Percentiles rank a stretch among this genome's conserved stretches.
Evolutionary conservation across 1,140 invertebrate species (phyloP).

Genomic region (Eumaeus atala): DNA sequence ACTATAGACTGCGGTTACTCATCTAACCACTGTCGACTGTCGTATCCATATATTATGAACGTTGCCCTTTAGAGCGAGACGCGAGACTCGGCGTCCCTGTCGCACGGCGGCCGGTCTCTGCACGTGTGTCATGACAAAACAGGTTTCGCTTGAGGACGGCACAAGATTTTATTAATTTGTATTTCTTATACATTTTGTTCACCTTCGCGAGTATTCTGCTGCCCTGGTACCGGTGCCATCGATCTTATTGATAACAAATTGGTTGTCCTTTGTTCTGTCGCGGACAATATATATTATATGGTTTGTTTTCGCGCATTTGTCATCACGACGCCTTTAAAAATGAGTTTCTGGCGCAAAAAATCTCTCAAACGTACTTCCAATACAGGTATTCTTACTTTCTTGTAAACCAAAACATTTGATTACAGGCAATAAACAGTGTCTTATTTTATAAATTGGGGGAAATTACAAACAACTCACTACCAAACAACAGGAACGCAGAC

Average conservation of each 20-base stretch:
- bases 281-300: no score
- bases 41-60: slow-evolving; percentile 46
- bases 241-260: slow-evolving; percentile 67
- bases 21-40: slow-evolving; percentile 17
- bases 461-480: no score
- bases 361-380: no score
- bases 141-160: slow-evolving; percentile 51
- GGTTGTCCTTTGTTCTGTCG: slow-evolving; percentile 57
- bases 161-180: slow-evolving; percentile 68
- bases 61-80: slow-evolving; percentile 40
- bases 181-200: slow-evolving; percentile 50
- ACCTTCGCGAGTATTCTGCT: slow-evolving; percentile 43
- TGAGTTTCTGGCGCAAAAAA: no score
- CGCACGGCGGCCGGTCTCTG: slow-evolving; percentile 46
- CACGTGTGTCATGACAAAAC: slow-evolving; percentile 64
- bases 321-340: slow-evolving; percentile 20
- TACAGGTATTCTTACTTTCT: no score
- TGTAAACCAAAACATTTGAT: no score
- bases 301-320: slow-evolving; percentile 39
- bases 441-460: no score
- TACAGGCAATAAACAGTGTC: no score
- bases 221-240: slow-evolving; percentile 46
- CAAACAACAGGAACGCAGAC: no score
- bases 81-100: slow-evolving; percentile 29
- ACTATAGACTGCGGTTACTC: slow-evolving; percentile 35